These are phyloP conservation scores for Boloria euphrosyne DNA, from an alignment of 2,888 invertebrate species.

Conservation along the genomic window DNA sequence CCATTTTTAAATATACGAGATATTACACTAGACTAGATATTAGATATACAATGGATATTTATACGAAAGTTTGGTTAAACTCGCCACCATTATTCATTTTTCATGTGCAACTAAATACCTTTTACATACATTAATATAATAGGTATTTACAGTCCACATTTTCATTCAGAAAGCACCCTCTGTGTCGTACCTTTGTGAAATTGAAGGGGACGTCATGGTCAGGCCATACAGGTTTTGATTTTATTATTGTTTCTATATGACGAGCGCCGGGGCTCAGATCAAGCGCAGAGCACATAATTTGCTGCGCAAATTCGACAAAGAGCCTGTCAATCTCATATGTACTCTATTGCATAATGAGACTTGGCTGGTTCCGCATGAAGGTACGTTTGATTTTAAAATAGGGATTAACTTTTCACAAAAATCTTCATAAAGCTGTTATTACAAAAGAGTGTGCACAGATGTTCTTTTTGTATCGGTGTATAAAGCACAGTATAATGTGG, in stretches of 20 bases:
- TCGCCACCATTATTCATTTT: too few species aligned
- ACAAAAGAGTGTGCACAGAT: neutral
- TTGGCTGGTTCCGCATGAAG: neutral
- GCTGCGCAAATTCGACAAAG: neutral
- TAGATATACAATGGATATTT: too few species aligned
- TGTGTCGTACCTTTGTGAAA: neutral
- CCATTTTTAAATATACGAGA: too few species aligned
- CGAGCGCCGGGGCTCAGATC: neutral
- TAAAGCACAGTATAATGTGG: too few species aligned
- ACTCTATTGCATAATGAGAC: too few species aligned
- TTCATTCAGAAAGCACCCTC: conserved; percentile 13
- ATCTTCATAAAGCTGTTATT: neutral
- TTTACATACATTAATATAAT: neutral
- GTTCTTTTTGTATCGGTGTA: neutral
- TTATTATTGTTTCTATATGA: neutral
- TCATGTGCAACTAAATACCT: too few species aligned
- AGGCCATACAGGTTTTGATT: conserved; percentile 3
- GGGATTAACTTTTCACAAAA: neutral
- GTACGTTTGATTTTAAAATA: neutral
- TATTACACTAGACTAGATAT: too few species aligned
- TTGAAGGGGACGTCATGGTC: conserved; percentile 10
- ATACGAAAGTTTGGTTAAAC: too few species aligned
- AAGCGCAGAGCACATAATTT: neutral
- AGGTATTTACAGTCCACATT: conserved; percentile 8
- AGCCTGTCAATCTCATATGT: too few species aligned